phyloP scores from a whole-genome alignment of 2,113 vertebrate genomes.

The Pyrgilauda ruficollis region DNA sequence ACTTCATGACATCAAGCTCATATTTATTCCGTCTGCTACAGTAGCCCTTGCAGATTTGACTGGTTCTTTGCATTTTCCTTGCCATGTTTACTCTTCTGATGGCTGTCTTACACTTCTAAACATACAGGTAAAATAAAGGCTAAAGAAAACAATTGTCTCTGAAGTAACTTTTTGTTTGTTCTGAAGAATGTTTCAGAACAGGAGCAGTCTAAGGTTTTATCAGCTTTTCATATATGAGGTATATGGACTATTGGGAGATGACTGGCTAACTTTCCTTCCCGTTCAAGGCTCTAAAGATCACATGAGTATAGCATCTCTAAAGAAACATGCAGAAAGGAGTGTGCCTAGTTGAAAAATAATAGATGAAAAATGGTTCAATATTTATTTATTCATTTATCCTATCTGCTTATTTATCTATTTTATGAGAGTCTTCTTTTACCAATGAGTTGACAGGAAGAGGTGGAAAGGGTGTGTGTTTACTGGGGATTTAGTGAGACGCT shows the following conservation, averaged over 20 bases:
- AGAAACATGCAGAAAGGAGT: not conserved
- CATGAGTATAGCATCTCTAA: fast-evolving
- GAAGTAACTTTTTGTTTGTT: not conserved
- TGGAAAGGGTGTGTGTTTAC: not conserved
- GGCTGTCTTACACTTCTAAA: not conserved
- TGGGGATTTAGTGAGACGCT: not conserved
- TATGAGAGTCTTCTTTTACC: not conserved
- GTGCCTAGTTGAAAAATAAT: not conserved
- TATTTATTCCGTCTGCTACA: not conserved
- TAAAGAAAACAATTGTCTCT: not conserved
- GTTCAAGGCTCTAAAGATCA: not conserved
- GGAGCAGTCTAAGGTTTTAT: not conserved
- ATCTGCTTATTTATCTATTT: not conserved
- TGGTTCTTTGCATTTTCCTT: not conserved
- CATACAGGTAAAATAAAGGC: not conserved
- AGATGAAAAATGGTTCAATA: not conserved
- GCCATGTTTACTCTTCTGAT: not conserved
- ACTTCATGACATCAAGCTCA: not conserved
- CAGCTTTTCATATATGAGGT: not conserved
- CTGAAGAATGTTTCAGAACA: not conserved
- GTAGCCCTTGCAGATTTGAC: not conserved
- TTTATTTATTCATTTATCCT: not conserved
- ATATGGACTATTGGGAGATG: not conserved
- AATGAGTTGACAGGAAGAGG: not conserved
- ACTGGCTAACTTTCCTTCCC: not conserved